These are phyloP conservation scores for Rhagoletis zephyria DNA, from an alignment of 1,140 invertebrate species.

Conservation along the genomic window DNA sequence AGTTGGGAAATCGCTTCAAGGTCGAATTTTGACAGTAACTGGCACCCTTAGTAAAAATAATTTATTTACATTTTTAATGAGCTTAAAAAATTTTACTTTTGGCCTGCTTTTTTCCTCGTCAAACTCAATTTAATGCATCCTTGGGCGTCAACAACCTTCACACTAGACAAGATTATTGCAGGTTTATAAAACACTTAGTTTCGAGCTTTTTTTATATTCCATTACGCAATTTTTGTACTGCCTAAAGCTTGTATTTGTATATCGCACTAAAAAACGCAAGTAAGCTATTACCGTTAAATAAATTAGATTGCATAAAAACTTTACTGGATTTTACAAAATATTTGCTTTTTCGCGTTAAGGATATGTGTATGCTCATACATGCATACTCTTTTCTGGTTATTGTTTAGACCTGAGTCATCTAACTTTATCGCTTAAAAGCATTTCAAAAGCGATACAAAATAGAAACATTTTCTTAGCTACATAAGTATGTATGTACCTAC, in stretches of 20 bases:
- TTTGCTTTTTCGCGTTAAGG: neutral
- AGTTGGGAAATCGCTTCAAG: too few relatives aligned
- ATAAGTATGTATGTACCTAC: too few relatives aligned
- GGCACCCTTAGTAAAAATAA: too few relatives aligned
- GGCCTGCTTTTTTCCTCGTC: too few relatives aligned
- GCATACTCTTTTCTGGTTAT: neutral
- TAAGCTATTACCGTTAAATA: neutral
- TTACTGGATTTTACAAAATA: neutral
- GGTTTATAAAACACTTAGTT: too few relatives aligned
- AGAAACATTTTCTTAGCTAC: neutral
- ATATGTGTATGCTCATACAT: neutral
- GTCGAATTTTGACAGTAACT: too few relatives aligned
- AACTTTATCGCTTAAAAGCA: constrained; percentile 10
- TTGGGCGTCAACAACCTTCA: too few relatives aligned
- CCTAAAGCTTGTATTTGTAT: neutral
- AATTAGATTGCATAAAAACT: neutral
- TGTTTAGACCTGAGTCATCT: neutral
- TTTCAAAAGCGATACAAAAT: constrained; percentile 14
- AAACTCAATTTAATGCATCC: too few relatives aligned
- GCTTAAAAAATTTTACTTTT: too few relatives aligned
- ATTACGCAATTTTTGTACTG: neutral
- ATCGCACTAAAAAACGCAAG: neutral
- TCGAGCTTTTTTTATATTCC: too few relatives aligned
- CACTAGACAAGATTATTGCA: too few relatives aligned
- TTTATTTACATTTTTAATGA: too few relatives aligned